phyloP scores from a whole-genome alignment of 2,888 invertebrate genomes.

The Calameuta idolon region DNA sequence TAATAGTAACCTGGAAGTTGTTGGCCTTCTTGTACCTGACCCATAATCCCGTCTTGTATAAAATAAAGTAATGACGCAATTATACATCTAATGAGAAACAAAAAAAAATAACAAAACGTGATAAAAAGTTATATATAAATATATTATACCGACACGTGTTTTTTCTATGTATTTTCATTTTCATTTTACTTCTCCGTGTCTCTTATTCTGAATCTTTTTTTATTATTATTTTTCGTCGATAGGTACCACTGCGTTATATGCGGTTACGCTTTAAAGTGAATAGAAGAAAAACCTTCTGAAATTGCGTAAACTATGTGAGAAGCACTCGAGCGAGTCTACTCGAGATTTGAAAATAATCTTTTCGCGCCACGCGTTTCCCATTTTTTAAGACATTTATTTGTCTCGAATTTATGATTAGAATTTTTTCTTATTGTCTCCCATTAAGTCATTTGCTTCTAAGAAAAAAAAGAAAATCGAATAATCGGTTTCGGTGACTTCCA shows the following conservation, averaged over 20 bases:
- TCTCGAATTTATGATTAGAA: background rate
- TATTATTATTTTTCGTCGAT: background rate
- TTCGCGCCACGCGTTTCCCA: background rate
- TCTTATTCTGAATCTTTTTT: background rate
- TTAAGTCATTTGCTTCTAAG: background rate
- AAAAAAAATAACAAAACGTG: slow-evolving; percentile 32
- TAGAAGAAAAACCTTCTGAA: background rate
- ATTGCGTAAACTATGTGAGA: background rate
- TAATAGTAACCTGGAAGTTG: slow-evolving; percentile 1
- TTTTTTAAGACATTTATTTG: background rate
- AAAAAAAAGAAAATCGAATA: background rate
- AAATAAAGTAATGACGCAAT: slow-evolving; percentile 1
- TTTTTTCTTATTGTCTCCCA: background rate
- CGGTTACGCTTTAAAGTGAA: background rate
- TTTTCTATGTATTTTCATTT: slow-evolving; percentile 42
- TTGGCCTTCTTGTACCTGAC: slow-evolving; percentile 10
- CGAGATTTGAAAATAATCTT: background rate
- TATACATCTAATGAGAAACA: slow-evolving; percentile 14
- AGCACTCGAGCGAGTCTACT: background rate
- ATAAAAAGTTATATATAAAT: slow-evolving; percentile 38
- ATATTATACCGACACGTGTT: slow-evolving; percentile 44
- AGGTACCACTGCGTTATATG: slow-evolving; percentile 4
- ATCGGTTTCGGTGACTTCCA: background rate
- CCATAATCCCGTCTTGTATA: slow-evolving; percentile 6
- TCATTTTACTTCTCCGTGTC: slow-evolving; percentile 18